A percentile compares a stretch with the other conserved stretches of the same genome.
These are phyloP conservation scores for Pandemis corylana DNA, from an alignment of 2,888 invertebrate genomes.

Conservation along the genomic window DNA sequence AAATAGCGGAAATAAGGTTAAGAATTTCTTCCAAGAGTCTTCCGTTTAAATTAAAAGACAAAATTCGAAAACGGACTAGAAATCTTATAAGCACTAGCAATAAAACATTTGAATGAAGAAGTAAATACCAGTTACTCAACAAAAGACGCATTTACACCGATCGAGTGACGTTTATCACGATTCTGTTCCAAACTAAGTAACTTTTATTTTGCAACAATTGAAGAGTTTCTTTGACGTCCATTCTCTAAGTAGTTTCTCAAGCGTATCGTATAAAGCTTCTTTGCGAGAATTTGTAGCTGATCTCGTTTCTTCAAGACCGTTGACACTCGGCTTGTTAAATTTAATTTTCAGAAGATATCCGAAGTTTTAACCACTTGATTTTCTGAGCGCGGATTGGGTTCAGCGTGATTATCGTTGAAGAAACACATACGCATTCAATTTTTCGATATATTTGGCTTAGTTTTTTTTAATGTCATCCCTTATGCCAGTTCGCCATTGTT, in stretches of 20 bases:
- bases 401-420: no score
- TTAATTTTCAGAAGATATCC: background rate
- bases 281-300: conserved; percentile 36
- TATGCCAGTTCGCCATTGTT: no score
- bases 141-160: conserved; percentile 16
- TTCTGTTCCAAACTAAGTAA: conserved; percentile 25
- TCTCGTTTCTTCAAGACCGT: conserved; percentile 26
- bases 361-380: background rate
- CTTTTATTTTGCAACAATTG: conserved; percentile 31
- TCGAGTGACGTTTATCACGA: conserved; percentile 30
- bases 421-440: no score
- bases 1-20: no score
- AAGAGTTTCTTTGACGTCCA: conserved; percentile 32
- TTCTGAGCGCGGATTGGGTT: background rate
- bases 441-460: no score
- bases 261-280: conserved; percentile 36
- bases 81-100: background rate
- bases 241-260: conserved; percentile 28
- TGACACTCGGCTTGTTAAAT: conserved; percentile 21
- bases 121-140: background rate
- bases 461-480: no score
- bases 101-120: background rate
- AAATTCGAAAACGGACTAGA: background rate
- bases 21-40: no score
- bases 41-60: no score